Evolutionary conservation across 2,888 invertebrate species (phyloP).

Genomic region (Acrobasis consociella): DNA sequence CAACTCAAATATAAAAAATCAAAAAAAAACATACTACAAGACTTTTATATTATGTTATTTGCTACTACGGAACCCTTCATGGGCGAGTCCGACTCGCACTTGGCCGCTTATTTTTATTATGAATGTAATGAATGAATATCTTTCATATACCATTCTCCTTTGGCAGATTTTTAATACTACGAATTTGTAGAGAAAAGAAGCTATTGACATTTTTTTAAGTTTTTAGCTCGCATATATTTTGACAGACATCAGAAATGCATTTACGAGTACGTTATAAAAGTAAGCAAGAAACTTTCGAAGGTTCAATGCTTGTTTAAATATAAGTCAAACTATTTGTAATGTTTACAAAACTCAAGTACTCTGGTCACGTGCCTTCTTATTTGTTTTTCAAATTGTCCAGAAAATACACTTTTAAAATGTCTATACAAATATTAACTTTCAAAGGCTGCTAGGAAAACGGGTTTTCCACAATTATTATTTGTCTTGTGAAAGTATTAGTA

Average conservation of each 20-base stretch:
- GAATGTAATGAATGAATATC: no score
- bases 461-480: neutral
- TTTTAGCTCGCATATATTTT: no score
- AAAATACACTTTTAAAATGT: slow-evolving; percentile 10
- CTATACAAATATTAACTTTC: neutral
- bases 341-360: slow-evolving; percentile 45
- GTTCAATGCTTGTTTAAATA: slow-evolving; percentile 43
- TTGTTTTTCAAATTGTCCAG: slow-evolving; percentile 46
- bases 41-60: no score
- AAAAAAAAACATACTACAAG: no score
- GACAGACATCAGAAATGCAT: neutral
- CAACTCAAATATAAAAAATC: no score
- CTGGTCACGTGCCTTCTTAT: slow-evolving; percentile 49
- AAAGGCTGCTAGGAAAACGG: neutral
- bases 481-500: neutral
- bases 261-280: slow-evolving; percentile 13
- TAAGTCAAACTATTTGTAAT: slow-evolving; percentile 47
- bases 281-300: slow-evolving; percentile 44
- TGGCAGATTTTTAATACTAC: no score
- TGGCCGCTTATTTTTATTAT: no score
- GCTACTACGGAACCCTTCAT: no score
- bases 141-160: no score
- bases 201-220: no score
- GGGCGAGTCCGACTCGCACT: no score
- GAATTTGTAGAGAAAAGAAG: no score